Base-by-base conservation (phyloP, 2,113 vertebrate genomes). In the Cervus canadensis region DNA sequence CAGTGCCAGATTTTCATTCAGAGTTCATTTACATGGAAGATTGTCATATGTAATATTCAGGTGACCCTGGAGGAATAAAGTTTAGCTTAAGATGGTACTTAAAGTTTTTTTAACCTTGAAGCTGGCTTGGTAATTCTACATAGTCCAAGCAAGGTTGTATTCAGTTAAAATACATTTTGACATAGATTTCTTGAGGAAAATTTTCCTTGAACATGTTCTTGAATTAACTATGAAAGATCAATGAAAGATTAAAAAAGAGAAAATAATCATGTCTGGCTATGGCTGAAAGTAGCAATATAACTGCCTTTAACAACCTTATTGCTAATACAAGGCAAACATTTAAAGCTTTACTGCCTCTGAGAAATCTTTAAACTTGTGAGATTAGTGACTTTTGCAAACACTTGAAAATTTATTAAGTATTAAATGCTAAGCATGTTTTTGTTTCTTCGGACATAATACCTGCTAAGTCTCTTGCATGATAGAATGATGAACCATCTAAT, bases 191-290 rank as follows among this genome's bases (percentile, higher is more conserved):
- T 56, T 84, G 9, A 87, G 26, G 8, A 84, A 92, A 54, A n/a
- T 14, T 64, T 91, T 94, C 50, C 79, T 33, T 36, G 60, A 94
- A 82, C 6, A 57, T 90, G 76, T 94, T 94, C 95, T 96, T 81
- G 17, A 93, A 40, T 57, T 74, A 71, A 48, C 36, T 84, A 78
- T n/a, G 16, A 81, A 84, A 87, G 6, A 94, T 36, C 84, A 86
- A 85, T 26, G 30, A 81, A 89, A 90, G 11, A 85, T 92, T 36
- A 23, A 56, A n/a, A 56, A n/a, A 78, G 50, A 60, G 26, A 64
- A 6, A 40, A 95, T 57, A 57, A 25, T 57, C 84, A 74, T 67
- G 16, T 8, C n/a, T 76, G 28, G 48, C 85, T 67, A 12, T 86
- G 28, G 10, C 12, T 23, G 23, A 82, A 97, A 89, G 6, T 57